Percentiles rank a stretch among this genome's conserved stretches.
Evolutionary conservation across 2,888 invertebrate genomes (phyloP).

Genomic region (Bellardia bayeri): DNA sequence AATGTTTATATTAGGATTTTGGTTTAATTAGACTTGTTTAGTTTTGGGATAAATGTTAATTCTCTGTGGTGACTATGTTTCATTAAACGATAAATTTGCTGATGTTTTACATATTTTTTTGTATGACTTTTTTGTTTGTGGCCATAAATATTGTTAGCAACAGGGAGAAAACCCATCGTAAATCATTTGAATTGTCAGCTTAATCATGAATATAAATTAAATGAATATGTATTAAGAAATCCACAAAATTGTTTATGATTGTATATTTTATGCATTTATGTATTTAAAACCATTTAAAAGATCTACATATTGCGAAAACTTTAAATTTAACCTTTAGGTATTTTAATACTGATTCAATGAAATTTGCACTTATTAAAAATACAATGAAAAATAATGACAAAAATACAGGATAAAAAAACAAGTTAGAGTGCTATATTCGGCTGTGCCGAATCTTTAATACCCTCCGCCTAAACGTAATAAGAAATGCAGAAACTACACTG

Average conservation of each 20-base stretch:
- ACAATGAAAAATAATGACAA: no score
- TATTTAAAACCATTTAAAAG: background rate
- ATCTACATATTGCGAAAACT: background rate
- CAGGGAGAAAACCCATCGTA: background rate
- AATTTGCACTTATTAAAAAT: no score
- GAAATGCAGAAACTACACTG: no score
- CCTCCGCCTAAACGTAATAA: no score
- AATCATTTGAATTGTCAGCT: slow-evolving; percentile 63
- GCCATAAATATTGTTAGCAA: slow-evolving; percentile 8
- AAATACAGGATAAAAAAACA: no score
- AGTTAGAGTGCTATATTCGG: no score
- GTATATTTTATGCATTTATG: background rate
- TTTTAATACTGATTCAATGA: background rate
- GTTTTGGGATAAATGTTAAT: background rate
- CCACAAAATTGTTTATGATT: slow-evolving; percentile 6
- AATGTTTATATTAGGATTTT: background rate
- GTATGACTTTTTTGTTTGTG: slow-evolving; percentile 23
- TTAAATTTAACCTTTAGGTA: background rate
- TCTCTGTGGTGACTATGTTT: background rate
- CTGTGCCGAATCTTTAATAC: no score
- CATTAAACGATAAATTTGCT: slow-evolving; percentile 12
- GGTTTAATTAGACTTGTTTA: slow-evolving; percentile 1
- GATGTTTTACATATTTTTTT: slow-evolving; percentile 9
- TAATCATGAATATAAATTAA: slow-evolving; percentile 37
- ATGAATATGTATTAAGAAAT: slow-evolving; percentile 30